phyloP scores from a whole-genome alignment of 2,888 invertebrate species.

The Melanostoma scalare region DNA sequence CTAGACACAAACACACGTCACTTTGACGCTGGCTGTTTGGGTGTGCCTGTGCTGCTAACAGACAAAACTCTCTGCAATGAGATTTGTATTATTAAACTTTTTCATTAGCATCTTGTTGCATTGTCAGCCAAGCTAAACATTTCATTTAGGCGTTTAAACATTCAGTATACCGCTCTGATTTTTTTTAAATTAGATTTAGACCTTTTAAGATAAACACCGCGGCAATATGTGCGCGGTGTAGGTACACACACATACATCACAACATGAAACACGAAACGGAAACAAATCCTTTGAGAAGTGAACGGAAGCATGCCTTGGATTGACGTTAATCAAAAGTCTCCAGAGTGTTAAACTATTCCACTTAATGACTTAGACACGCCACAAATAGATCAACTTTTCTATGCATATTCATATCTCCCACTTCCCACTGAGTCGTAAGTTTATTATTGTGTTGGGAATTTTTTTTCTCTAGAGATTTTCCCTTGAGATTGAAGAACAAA shows the following conservation, averaged over 20 bases:
- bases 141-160: conserved; percentile 58
- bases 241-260: conserved; percentile 3
- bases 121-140: conserved; percentile 67
- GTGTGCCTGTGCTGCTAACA: conserved; percentile 54
- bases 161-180: conserved; percentile 7
- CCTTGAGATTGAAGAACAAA: conserved; percentile 56
- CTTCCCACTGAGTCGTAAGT: conserved; percentile 43
- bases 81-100: conserved; percentile 75
- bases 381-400: conserved; percentile 44
- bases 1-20: conserved; percentile 67
- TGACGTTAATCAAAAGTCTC: conserved; percentile 53
- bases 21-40: conserved; percentile 31
- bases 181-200: conserved; percentile 16
- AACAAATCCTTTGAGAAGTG: conserved; percentile 1
- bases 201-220: conserved; percentile 34
- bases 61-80: conserved; percentile 50
- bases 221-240: too few relatives aligned
- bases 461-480: conserved; percentile 48
- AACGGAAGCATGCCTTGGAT: conserved; percentile 17
- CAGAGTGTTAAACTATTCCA: conserved; percentile 46
- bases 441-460: conserved; percentile 62
- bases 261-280: background rate
- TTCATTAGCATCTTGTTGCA: conserved; percentile 75
- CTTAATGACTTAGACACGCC: conserved; percentile 49
- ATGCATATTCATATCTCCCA: conserved; percentile 35